Evolutionary conservation across 2,113 vertebrate species (phyloP).

Genomic region (Bujurquina vittata): DNA sequence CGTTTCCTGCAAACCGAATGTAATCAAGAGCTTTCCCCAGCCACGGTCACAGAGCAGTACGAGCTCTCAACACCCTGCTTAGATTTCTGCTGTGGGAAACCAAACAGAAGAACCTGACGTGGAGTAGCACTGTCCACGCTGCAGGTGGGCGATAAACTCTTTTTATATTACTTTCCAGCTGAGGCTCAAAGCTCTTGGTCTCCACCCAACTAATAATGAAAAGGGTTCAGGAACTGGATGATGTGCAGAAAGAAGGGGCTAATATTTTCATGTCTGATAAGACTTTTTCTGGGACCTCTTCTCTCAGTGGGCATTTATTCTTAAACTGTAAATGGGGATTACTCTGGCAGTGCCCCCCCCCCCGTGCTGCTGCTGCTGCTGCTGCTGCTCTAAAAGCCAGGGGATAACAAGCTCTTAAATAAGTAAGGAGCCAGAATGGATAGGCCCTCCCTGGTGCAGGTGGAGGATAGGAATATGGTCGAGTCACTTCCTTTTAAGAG

Average conservation of each 20-base stretch:
- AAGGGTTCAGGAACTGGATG: neutral
- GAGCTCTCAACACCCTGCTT: neutral
- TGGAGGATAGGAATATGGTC: constrained; percentile 6
- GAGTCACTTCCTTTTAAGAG: constrained; percentile 49
- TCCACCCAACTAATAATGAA: neutral
- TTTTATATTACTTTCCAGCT: neutral
- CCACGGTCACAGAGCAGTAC: neutral
- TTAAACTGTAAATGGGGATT: constrained; percentile 2
- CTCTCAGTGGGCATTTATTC: accelerated
- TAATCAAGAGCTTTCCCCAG: neutral
- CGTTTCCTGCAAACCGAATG: neutral
- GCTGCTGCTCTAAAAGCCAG: constrained; percentile 16
- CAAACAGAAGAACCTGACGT: constrained; percentile 2
- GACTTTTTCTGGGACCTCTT: neutral
- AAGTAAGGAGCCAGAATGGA: constrained; percentile 58
- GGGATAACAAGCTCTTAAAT: constrained; percentile 61
- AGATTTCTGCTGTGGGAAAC: neutral
- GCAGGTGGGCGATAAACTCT: neutral
- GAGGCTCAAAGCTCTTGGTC: neutral
- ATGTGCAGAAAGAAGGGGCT: neutral
- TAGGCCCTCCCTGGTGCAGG: constrained; percentile 27
- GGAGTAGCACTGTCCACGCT: neutral
- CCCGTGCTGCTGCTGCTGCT: neutral
- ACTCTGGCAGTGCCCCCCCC: neutral
- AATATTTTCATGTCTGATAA: neutral